These are phyloP conservation scores for Eugnorisma glareosa DNA, from an alignment of 2,888 invertebrate species.

Conservation along the genomic window DNA sequence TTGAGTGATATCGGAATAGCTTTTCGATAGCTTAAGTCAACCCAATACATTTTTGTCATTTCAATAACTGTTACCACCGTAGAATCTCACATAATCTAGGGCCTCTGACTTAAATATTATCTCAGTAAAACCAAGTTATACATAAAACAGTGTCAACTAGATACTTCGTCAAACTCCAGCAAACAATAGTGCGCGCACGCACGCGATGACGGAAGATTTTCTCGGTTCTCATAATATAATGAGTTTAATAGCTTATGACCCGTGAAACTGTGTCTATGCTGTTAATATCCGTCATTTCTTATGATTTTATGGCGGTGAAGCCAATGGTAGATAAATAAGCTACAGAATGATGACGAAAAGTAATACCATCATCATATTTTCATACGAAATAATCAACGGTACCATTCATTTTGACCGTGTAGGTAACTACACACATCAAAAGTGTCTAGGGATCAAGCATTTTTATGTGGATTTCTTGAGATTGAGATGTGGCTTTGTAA, in stretches of 20 bases:
- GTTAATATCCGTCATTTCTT: conserved; percentile 32
- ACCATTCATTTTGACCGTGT: no score
- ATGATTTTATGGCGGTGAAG: not conserved
- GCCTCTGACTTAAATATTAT: conserved; percentile 22
- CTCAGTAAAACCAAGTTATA: conserved; percentile 34
- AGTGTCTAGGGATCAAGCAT: no score
- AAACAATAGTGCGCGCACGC: conserved; percentile 57
- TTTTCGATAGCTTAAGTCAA: not conserved
- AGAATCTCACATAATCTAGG: not conserved
- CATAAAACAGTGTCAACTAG: conserved; percentile 54
- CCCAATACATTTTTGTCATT: not conserved
- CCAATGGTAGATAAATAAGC: not conserved
- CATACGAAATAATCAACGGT: no score
- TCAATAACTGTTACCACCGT: not conserved
- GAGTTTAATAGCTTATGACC: conserved; percentile 59
- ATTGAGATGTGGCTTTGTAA: no score
- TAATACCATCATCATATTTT: not conserved
- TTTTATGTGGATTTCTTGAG: no score
- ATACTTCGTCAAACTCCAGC: conserved; percentile 50
- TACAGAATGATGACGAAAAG: not conserved
- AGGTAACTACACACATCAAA: no score
- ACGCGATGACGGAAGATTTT: conserved; percentile 63
- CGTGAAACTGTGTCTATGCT: conserved; percentile 39
- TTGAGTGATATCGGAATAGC: not conserved
- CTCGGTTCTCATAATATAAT: conserved; percentile 55